phyloP scores from a whole-genome alignment of 2,888 invertebrate genomes.

The Drosophila mettleri region DNA sequence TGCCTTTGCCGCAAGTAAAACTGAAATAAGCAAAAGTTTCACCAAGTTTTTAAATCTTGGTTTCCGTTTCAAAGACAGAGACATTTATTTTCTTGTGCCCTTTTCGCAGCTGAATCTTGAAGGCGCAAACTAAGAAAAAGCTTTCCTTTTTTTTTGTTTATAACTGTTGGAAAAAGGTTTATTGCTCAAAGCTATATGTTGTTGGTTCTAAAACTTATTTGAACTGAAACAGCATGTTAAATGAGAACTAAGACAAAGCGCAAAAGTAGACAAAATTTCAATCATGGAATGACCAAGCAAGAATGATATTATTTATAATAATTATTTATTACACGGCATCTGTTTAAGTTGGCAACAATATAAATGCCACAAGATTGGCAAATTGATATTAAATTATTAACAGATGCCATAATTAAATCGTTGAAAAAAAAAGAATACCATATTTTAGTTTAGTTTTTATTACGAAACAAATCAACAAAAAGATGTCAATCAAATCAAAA shows the following conservation, averaged over 20 bases:
- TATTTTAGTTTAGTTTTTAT: no score
- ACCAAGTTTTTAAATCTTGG: slow-evolving; percentile 5
- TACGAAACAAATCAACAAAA: no score
- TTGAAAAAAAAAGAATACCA: no score
- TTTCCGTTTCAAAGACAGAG: neutral
- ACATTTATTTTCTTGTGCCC: neutral
- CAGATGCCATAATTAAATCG: no score
- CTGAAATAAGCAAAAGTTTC: slow-evolving; percentile 19
- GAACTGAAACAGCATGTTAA: neutral
- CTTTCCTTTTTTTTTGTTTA: neutral
- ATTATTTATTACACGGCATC: no score
- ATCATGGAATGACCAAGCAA: neutral
- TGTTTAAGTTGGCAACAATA: no score
- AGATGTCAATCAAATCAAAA: no score
- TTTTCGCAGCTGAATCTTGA: slow-evolving; percentile 27
- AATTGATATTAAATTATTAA: no score
- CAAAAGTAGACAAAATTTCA: neutral
- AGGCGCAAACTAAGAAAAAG: neutral
- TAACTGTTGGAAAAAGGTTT: neutral
- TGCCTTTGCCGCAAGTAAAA: neutral
- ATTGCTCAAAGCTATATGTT: neutral
- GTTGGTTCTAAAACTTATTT: neutral
- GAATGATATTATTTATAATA: neutral
- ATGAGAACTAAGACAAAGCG: neutral
- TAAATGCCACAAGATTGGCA: no score